Evolutionary conservation across 2,888 invertebrate species (phyloP), one percentile per base, ranked within the genome.

Genomic region (Rhabditoides inermis): DNA sequence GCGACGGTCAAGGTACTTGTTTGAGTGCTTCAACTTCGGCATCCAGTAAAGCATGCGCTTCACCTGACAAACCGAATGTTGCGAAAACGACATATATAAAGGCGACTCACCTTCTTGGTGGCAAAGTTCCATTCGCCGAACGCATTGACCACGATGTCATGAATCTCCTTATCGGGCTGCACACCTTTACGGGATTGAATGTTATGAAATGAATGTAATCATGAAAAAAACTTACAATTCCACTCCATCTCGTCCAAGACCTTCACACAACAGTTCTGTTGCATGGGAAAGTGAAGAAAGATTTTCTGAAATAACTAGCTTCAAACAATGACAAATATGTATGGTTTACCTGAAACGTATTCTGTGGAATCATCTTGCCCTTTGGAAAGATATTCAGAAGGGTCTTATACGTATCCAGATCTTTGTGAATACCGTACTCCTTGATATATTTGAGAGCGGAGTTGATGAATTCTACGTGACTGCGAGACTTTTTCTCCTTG

Each of bases 201-300:
- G 25, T 41, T 32, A 36, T 52, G 23, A 46, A 20, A 48, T 3
- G 15, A 41, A 45, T 35, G 23, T 48, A 32, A 50, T 49, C 15
- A 30, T 28, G 12, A 37, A 57, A 26, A 49, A 32, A 39, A 61
- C 68, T 73, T 79, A 86, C 88, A 86, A 78, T 88, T 85, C 64
- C 86, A 84, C 81, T 95, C 94, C 95, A 99, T 98, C 81, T 90
- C 86, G 69, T 88, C 86, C 26, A 94, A 79, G 48, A 98, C 76
- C 76, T 88, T 87, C n/a, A 91, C 84, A 36, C 86, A 86, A 78
- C 90, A 89, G 60, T 90, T 86, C 73, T 99, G 95, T 74, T 99
- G 95, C 76, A 88, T 88, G 0, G 92, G 91, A 80, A 87, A 94
- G 77, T 92, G 90, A 84, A 86, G 84, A 70, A 91, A 88, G 78